Conservation (phyloP, 2,797 vertebrate genomes). For the Apogon hyalosoma region DNA sequence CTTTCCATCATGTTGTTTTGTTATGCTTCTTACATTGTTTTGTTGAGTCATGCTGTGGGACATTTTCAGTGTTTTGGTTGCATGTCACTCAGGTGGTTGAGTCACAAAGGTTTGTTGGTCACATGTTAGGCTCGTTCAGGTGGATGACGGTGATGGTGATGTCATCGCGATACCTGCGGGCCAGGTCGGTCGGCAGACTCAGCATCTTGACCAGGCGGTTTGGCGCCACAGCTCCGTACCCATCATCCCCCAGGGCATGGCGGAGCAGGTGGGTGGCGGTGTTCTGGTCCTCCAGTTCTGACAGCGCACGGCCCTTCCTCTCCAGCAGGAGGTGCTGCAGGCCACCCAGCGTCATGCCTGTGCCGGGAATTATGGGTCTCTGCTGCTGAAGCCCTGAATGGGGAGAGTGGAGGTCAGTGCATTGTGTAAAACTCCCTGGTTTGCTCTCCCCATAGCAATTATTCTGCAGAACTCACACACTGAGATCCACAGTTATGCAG, state of each 20-base stretch:
- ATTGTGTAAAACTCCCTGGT: no score
- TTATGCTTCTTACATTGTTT: no score
- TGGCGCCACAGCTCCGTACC: constrained; percentile 63
- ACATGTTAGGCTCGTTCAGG: constrained; percentile 63
- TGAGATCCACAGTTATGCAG: no score
- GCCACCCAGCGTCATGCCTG: constrained; percentile 58
- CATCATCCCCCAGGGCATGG: constrained; percentile 76
- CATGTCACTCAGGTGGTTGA: no score
- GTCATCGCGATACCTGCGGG: constrained; percentile 79
- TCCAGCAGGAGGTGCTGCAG: constrained; percentile 72
- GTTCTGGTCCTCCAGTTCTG: constrained; percentile 72
- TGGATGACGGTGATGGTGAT: constrained; percentile 78
- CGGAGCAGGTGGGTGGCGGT: constrained; percentile 73
- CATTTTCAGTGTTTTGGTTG: no score
- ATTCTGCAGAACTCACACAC: no score
- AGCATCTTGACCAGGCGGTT: constrained; percentile 74
- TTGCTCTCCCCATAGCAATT: neutral
- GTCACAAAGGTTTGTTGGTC: neutral
- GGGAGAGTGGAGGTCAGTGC: no score
- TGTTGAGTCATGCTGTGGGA: no score
- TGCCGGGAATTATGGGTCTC: constrained; percentile 57
- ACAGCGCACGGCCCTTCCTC: constrained; percentile 58
- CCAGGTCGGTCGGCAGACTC: constrained; percentile 72
- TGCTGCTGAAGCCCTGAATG: constrained; percentile 68
- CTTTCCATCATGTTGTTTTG: no score